Evolutionary conservation across 2,797 vertebrate genomes (phyloP).

Genomic region (Cheirogaleus major): DNA sequence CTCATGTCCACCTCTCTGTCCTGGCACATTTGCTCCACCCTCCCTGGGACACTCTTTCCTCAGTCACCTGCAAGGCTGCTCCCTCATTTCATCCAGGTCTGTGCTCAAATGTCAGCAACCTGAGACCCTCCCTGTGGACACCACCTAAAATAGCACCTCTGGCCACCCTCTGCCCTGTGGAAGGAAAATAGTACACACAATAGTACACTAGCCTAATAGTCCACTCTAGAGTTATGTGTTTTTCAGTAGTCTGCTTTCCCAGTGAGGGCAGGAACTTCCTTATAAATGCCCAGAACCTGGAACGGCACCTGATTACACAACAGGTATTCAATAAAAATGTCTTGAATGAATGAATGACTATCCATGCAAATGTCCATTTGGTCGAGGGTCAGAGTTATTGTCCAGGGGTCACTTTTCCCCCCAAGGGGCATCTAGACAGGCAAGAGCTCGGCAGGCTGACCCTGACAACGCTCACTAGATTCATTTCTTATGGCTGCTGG

Average conservation of each 20-base stretch:
- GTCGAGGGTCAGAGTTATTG: background rate
- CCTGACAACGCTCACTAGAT: background rate
- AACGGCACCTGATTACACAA: background rate
- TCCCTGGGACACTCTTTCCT: background rate
- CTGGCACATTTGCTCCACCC: rapidly evolving
- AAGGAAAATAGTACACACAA: background rate
- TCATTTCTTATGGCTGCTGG: background rate
- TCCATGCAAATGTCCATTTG: background rate
- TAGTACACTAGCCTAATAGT: background rate
- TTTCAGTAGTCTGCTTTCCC: background rate
- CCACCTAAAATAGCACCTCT: background rate
- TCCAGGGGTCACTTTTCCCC: background rate
- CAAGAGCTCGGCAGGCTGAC: background rate
- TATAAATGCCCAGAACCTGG: background rate
- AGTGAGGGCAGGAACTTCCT: background rate
- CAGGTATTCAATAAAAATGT: background rate
- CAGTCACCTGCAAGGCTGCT: too few relatives aligned
- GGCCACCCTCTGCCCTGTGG: background rate
- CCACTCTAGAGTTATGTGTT: background rate
- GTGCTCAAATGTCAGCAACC: background rate
- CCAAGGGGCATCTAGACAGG: too few relatives aligned
- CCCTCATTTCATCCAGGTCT: background rate
- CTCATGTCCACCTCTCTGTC: rapidly evolving
- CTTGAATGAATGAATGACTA: background rate
- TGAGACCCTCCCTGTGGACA: too few relatives aligned